Conservation (phyloP, 2,797 vertebrate species). For the Argyrosomus regius region DNA sequence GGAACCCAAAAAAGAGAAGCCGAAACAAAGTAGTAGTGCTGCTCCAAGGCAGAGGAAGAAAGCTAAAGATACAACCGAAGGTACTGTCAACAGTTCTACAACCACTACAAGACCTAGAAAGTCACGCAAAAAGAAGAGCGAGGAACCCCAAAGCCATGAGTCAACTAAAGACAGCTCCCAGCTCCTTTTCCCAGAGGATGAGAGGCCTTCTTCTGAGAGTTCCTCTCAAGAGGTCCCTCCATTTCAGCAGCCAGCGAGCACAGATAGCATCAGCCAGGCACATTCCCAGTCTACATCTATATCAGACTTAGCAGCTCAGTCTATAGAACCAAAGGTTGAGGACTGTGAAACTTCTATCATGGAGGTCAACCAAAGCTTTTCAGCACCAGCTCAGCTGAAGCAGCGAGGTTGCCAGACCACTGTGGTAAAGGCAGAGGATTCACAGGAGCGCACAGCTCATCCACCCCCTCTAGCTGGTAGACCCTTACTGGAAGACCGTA, state of each 20-base stretch:
- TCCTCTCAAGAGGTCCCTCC: constrained; percentile 82
- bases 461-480: constrained; percentile 14
- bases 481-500: constrained; percentile 31
- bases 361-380: constrained; percentile 68
- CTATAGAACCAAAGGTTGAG: constrained; percentile 85
- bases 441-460: constrained; percentile 36
- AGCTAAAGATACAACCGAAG: constrained; percentile 63
- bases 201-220: constrained; percentile 72
- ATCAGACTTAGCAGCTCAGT: constrained; percentile 73
- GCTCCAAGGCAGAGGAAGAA: constrained; percentile 83
- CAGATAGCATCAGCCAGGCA: constrained; percentile 19
- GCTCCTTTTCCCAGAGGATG: constrained; percentile 78
- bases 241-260: constrained; percentile 75
- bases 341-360: constrained; percentile 79
- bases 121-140: constrained; percentile 75
- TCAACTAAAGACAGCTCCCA: constrained; percentile 72
- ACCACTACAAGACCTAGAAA: constrained; percentile 69
- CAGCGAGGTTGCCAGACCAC: constrained; percentile 83
- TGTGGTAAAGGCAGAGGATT: constrained; percentile 74
- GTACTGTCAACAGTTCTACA: constrained; percentile 60
- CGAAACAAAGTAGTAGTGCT: constrained; percentile 79
- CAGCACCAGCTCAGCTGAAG: constrained; percentile 49
- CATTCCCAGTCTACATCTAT: constrained; percentile 72
- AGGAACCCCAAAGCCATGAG: constrained; percentile 73
- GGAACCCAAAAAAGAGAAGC: constrained; percentile 82